Base-by-base conservation (phyloP, 2,113 vertebrate species). In the Sminthopsis crassicaudata region DNA sequence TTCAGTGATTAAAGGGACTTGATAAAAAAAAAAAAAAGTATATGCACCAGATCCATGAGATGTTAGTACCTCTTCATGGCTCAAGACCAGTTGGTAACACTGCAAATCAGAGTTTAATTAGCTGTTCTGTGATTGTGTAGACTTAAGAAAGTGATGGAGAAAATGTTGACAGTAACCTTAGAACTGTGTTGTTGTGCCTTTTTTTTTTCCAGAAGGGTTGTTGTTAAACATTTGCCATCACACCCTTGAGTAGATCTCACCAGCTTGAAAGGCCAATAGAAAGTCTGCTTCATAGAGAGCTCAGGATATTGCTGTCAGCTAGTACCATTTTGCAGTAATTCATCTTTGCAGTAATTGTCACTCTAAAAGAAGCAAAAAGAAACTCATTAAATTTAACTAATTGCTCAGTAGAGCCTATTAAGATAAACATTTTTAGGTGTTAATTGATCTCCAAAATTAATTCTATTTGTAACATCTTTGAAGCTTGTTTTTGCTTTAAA, bases 401-500 rank as follows among this genome's bases (percentile, higher is more conserved):
- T 42, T n/a, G 36, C 10, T 95, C n/a, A 19, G 53, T 90, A 90
- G 36, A 96, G 16, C 27, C 55, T 22, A n/a, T 50, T 92, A 48
- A 57, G 14, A 57, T 89, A 12, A 92, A 92, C 6, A 54, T 55
- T 46, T 93, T 3, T 7, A 53, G 51, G 50, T 84, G 8, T 9
- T 24, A 51, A 27, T 2, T 84, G 51, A 84, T 84, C 89, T 91
- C 90, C 91, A 53, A 91, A 93, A 90, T 52, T 2, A 60, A 42
- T 30, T 91, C n/a, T 92, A n/a, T 23, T 12, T 25, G 16, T 22
- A 51, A 0, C 67, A 96, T 92, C 48, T 92, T 91, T 94, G 26
- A 92, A 42, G 25, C 25, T 4, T 88, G 88, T 11, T 42, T 95
- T 96, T 93, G 23, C 9, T 91, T 93, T 95, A 92, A 84, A 11